A percentile compares a stretch with the other conserved stretches of the same genome.
phyloP scores from a whole-genome alignment of 2,888 invertebrate species.

The Lochmaea capreae region DNA sequence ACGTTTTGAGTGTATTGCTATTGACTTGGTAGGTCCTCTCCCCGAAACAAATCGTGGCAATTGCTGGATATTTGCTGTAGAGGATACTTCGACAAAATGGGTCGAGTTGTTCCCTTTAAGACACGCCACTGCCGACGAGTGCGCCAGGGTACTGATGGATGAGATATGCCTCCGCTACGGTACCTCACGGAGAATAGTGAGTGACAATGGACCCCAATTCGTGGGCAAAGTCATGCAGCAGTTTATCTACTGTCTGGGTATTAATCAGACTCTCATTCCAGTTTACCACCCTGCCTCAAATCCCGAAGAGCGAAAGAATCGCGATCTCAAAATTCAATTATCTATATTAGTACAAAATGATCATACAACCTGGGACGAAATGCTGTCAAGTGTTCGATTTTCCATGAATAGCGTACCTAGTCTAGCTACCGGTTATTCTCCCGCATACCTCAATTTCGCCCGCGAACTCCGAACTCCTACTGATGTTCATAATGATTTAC shows the following conservation, averaged over 20 bases:
- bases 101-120: conserved; percentile 47
- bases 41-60: conserved; percentile 39
- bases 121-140: conserved; percentile 39
- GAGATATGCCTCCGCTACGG: conserved; percentile 56
- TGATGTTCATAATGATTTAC: conserved; percentile 40
- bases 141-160: conserved; percentile 49
- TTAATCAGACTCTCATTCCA: conserved; percentile 52
- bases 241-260: conserved; percentile 49
- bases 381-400: conserved; percentile 51
- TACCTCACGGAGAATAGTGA: conserved; percentile 54
- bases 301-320: conserved; percentile 46
- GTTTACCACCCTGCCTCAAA: conserved; percentile 49
- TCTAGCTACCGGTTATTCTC: conserved; percentile 47
- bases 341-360: conserved; percentile 52
- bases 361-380: conserved; percentile 52
- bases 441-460: conserved; percentile 53
- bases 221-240: conserved; percentile 57
- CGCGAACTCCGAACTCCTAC: conserved; percentile 51
- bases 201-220: conserved; percentile 60
- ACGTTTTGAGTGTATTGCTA: conserved; percentile 51
- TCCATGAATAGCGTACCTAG: conserved; percentile 57
- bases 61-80: conserved; percentile 50
- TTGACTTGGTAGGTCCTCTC: conserved; percentile 54
- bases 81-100: conserved; percentile 53
- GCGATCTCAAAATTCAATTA: conserved; percentile 57